A percentile compares a stretch with the other conserved stretches of the same genome.
These are phyloP conservation scores for Drosophila sturtevanti DNA, from an alignment of 1,140 invertebrate genomes.

Conservation along the genomic window DNA sequence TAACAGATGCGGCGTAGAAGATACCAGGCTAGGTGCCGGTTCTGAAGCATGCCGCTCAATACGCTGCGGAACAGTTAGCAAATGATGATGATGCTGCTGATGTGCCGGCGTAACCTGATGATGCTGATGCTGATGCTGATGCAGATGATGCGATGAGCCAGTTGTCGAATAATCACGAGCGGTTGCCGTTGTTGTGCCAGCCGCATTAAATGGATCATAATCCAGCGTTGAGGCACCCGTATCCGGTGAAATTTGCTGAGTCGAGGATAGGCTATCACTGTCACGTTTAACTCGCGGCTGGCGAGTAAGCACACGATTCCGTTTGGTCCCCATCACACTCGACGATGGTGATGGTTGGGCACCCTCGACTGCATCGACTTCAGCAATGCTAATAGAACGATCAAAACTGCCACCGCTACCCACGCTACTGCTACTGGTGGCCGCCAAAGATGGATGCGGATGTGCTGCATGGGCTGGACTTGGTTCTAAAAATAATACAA, in stretches of 20 bases:
- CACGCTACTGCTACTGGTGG: conserved; percentile 57
- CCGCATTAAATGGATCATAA: conserved; percentile 83
- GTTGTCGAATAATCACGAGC: conserved; percentile 66
- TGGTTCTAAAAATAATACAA: conserved; percentile 53
- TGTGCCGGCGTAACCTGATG: conserved; percentile 24
- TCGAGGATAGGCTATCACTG: conserved; percentile 83
- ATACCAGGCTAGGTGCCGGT: conserved; percentile 82
- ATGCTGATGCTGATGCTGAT: conserved; percentile 44
- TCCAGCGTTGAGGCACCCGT: conserved; percentile 72
- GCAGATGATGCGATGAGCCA: conserved; percentile 54
- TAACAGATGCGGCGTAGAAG: conserved; percentile 84
- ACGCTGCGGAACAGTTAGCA: conserved; percentile 82
- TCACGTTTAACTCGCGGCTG: conserved; percentile 87
- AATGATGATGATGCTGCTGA: conserved; percentile 67
- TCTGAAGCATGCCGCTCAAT: conserved; percentile 86
- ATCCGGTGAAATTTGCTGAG: conserved; percentile 84
- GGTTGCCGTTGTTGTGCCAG: conserved; percentile 54
- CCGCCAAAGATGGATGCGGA: conserved; percentile 44
- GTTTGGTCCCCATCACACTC: conserved; percentile 84
- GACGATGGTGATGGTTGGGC: conserved; percentile 38
- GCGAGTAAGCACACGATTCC: conserved; percentile 86
- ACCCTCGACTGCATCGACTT: conserved; percentile 41
- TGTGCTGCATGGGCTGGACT: conserved; percentile 62
- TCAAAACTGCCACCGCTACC: conserved; percentile 62
- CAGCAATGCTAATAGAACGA: conserved; percentile 54